Evolutionary conservation across 2,113 vertebrate genomes (phyloP).

Genomic region (Xerus inauris): DNA sequence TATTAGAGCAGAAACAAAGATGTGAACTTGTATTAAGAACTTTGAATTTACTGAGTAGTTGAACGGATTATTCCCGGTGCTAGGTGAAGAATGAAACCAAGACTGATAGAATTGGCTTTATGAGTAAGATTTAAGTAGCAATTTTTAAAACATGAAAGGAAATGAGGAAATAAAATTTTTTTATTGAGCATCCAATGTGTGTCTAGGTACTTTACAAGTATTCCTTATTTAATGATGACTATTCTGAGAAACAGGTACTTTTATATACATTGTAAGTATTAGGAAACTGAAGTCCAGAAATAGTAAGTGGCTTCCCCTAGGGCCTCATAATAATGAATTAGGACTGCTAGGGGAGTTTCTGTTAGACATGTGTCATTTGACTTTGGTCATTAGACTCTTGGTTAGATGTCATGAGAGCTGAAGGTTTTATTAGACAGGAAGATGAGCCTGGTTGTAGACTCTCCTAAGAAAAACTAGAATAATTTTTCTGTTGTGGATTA

Average conservation of each 20-base stretch:
- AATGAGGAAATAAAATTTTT: not conserved
- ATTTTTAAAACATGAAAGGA: not conserved
- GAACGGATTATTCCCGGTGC: not conserved
- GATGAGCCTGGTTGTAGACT: not conserved
- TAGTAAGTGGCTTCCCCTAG: not conserved
- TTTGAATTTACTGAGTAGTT: not conserved
- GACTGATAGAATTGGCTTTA: conserved; percentile 23
- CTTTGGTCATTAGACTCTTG: conserved; percentile 17
- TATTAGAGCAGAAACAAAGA: conserved; percentile 19
- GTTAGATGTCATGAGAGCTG: not conserved
- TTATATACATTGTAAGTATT: not conserved
- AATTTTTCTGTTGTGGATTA: conserved; percentile 7
- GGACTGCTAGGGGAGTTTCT: not conserved
- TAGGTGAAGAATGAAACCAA: conserved; percentile 29
- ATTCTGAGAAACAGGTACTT: not conserved
- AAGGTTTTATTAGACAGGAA: conserved; percentile 46
- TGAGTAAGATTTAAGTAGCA: conserved; percentile 13
- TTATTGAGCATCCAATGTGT: not conserved
- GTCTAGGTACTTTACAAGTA: not conserved
- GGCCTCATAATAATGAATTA: not conserved
- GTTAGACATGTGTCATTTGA: not conserved
- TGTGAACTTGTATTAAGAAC: not conserved
- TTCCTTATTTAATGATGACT: conserved; percentile 13
- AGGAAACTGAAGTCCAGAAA: not conserved
- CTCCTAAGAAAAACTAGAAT: not conserved